Evolutionary conservation across 37 sponge, comb jelly and placozoan genomes (phyloP).

Genomic region (Agelas oroides): DNA sequence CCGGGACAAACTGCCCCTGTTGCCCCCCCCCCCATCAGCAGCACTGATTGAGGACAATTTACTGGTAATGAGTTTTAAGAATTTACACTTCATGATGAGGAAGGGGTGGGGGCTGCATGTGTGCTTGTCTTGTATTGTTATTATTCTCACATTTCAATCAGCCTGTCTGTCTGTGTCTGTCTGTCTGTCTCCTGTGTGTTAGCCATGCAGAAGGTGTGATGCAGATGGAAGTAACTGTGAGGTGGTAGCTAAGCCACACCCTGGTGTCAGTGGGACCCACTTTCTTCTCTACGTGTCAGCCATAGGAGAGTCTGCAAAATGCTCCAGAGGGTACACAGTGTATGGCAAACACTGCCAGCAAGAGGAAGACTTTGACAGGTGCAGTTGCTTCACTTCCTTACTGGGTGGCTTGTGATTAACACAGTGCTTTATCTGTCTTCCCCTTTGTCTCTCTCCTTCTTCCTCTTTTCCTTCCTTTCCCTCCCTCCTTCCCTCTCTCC

Average conservation of each 20-base stretch:
- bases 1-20: too few species aligned
- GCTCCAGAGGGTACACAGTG: constrained; percentile 7
- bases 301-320: not conserved
- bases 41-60: too few species aligned
- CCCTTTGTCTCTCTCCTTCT: too few species aligned
- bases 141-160: not conserved
- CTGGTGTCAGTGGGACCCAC: constrained; percentile 18
- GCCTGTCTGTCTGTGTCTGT: too few species aligned
- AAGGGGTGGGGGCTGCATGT: too few species aligned
- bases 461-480: not conserved
- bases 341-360: constrained; percentile 59
- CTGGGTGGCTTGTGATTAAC: too few species aligned
- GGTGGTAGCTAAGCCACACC: not conserved
- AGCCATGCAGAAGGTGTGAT: constrained; percentile 9
- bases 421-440: too few species aligned
- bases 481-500: not conserved
- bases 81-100: too few species aligned
- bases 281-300: constrained; percentile 56
- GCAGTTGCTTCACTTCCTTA: not conserved
- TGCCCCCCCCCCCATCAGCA: too few species aligned
- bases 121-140: too few species aligned
- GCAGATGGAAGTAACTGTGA: not conserved
- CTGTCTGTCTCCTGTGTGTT: too few species aligned
- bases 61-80: too few species aligned
- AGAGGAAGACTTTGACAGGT: constrained; percentile 51